Percentiles rank a stretch among this genome's conserved stretches.
These are phyloP conservation scores for Podarcis siculus DNA, from an alignment of 2,797 vertebrate species.

Conservation along the genomic window DNA sequence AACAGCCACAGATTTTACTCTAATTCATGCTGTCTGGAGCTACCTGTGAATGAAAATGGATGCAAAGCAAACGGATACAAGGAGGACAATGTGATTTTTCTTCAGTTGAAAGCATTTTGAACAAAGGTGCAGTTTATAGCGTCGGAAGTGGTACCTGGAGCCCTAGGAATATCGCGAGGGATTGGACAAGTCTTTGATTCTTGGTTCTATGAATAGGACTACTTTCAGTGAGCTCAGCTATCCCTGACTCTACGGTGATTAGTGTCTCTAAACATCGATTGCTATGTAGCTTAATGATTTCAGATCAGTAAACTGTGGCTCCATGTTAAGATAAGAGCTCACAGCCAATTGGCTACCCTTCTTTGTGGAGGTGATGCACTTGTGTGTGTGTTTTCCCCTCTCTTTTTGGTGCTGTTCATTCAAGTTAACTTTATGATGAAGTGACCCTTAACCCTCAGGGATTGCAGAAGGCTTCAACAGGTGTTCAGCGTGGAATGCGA, in stretches of 20 bases:
- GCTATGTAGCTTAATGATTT: constrained; percentile 69
- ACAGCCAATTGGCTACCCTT: constrained; percentile 48
- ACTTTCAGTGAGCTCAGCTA: constrained; percentile 70
- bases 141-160: constrained; percentile 59
- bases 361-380: not conserved
- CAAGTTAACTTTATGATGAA: constrained; percentile 42
- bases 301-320: constrained; percentile 65
- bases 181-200: too few relatives aligned
- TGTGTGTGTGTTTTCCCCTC: too few relatives aligned
- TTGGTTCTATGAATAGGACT: constrained; percentile 59
- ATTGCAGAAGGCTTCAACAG: constrained; percentile 58
- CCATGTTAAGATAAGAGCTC: constrained; percentile 61
- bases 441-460: accelerated
- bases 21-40: constrained; percentile 2
- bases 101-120: constrained; percentile 8
- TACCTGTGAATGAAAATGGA: constrained; percentile 5
- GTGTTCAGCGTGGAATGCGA: constrained; percentile 30
- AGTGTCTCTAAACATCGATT: constrained; percentile 51
- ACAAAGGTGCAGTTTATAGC: constrained; percentile 42
- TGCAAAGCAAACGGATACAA: not conserved
- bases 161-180: not conserved
- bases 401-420: constrained; percentile 9
- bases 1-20: not conserved
- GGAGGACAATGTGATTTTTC: constrained; percentile 34
- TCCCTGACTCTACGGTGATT: constrained; percentile 45